Base-by-base conservation (phyloP, 2,888 invertebrate species). In the Ennomos erosarius region DNA sequence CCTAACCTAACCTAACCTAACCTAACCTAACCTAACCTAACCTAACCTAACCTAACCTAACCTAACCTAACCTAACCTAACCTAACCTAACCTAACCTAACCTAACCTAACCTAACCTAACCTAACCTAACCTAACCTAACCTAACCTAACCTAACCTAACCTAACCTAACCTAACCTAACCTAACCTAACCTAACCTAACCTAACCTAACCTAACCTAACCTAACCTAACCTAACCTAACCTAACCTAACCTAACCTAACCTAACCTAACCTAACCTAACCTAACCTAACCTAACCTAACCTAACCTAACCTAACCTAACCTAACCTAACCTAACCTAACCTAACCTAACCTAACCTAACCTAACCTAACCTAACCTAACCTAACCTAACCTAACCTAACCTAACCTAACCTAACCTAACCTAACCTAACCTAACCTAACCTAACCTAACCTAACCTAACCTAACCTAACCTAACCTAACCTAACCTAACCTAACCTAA, bases 401-500 rank as follows among this genome's bases (percentile, higher is more conserved):
- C 36, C 36, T 36, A 36, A 36, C 36, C 36, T 36, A 36, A 36
- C 36, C 36, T 36, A 36, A 36, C 36, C 36, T 36, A 36, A 36
- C 36, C 36, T 36, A 36, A 36, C 36, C 36, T 36, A 36, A 36
- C 36, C 36, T 36, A 36, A 36, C 36, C 36, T 36, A 36, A 36
- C 36, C 36, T 36, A 36, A 36, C 36, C 36, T 36, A 39, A 39
- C 39, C 39, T 39, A 39, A 39, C 39, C 39, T 39, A 39, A 39
- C 39, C 39, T 39, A 39, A 39, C 39, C 39, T 39, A 39, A 39
- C 39, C 39, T 39, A 39, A 39, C 39, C 39, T 39, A 39, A 39
- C 39, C 39, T 39, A 39, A 39, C 39, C 39, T 39, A 39, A 39
- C 39, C 39, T 39, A 39, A 39, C 39, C 39, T 39, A 39, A 39